Evolutionary conservation across 2,797 vertebrate genomes (phyloP).

Genomic region (Myotis planiceps): DNA sequence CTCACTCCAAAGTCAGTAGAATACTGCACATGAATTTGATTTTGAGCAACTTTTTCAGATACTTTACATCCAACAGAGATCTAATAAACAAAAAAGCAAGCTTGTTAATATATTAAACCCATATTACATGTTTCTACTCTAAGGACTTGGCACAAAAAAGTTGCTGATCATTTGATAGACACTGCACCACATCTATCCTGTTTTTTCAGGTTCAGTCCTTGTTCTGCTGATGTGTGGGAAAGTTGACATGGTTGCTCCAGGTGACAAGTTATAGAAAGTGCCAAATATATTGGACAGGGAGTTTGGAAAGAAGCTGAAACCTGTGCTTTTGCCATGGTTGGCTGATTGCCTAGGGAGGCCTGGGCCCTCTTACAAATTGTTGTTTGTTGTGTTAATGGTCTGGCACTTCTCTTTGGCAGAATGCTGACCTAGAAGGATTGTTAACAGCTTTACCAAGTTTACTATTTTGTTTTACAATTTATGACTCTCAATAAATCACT

Average conservation of each 20-base stretch:
- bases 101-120: constrained; percentile 36
- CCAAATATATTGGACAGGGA: constrained; percentile 36
- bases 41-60: constrained; percentile 93
- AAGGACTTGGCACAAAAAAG: constrained; percentile 48
- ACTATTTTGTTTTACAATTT: constrained; percentile 63
- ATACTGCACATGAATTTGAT: constrained; percentile 96
- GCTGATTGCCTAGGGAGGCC: constrained; percentile 52
- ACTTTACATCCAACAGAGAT: constrained; percentile 95
- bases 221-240: not conserved
- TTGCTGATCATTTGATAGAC: not conserved
- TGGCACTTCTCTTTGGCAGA: constrained; percentile 66
- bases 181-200: not conserved
- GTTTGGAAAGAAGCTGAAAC: constrained; percentile 49
- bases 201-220: constrained; percentile 41
- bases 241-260: constrained; percentile 22
- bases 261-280: constrained; percentile 47
- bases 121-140: constrained; percentile 8
- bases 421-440: constrained; percentile 64
- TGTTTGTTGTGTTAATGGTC: constrained; percentile 68
- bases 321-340: constrained; percentile 32
- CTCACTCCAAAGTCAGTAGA: constrained; percentile 97
- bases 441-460: constrained; percentile 64
- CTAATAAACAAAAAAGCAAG: constrained; percentile 83
- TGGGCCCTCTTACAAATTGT: constrained; percentile 55
- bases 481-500: constrained; percentile 73